Evolutionary conservation across 1,140 invertebrate genomes (phyloP).

Genomic region (Odontomachus brunneus): DNA sequence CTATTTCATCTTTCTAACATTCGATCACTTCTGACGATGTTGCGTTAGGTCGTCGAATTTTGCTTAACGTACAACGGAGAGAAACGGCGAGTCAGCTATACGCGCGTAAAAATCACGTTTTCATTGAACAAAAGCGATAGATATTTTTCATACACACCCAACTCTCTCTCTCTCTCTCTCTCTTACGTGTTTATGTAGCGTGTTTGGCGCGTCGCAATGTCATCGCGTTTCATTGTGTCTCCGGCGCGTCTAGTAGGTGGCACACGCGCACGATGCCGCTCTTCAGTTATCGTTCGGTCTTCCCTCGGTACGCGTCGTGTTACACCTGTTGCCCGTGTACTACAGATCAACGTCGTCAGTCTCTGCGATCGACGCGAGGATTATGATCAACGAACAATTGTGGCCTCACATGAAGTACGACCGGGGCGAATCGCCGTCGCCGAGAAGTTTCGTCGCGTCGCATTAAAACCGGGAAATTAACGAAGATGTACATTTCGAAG

Average conservation of each 20-base stretch:
- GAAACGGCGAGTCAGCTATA: too few species aligned
- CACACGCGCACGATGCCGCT: constrained; percentile 27
- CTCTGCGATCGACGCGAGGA: neutral
- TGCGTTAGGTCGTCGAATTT: too few species aligned
- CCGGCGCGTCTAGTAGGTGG: constrained; percentile 19
- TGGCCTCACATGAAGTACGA: too few species aligned
- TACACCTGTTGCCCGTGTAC: neutral
- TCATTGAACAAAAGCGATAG: too few species aligned
- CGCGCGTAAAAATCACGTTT: too few species aligned
- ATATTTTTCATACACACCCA: neutral
- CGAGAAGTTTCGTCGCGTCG: neutral
- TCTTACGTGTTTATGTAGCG: neutral
- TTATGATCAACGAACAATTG: neutral
- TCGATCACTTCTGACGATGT: too few species aligned
- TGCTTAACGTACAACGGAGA: too few species aligned
- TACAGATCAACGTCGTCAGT: neutral
- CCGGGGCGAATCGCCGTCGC: neutral
- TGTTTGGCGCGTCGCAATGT: neutral
- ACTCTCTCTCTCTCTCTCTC: too few species aligned
- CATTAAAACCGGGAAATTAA: too few species aligned
- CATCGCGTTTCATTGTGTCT: neutral
- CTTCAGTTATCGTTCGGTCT: constrained; percentile 43
- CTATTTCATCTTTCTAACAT: too few species aligned
- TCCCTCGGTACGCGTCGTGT: constrained; percentile 25
- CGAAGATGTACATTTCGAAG: too few species aligned